These are phyloP conservation scores for Eucriotettix oculatus DNA, from an alignment of 2,888 invertebrate species.

Conservation along the genomic window DNA sequence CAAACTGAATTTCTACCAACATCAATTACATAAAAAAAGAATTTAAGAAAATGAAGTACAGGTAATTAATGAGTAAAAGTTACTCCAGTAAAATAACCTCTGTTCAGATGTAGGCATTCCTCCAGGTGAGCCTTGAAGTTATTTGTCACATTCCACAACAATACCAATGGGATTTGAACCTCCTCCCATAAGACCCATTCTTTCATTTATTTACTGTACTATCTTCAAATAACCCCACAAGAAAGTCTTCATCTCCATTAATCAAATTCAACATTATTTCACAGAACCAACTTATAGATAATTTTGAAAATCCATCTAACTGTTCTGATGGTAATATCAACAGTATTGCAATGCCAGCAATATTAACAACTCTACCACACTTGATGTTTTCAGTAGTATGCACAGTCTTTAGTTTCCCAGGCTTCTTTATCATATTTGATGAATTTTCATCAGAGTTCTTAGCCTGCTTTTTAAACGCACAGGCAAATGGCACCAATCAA, in stretches of 20 bases:
- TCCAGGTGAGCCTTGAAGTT: too few relatives aligned
- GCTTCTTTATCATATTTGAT: background rate
- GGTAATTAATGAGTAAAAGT: background rate
- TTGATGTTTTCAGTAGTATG: background rate
- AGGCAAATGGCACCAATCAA: background rate
- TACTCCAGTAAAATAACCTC: background rate
- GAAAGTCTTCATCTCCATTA: background rate
- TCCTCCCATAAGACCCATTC: background rate
- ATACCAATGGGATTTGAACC: background rate
- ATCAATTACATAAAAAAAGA: too few relatives aligned
- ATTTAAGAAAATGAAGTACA: background rate
- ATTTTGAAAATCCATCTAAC: background rate
- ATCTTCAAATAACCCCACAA: background rate
- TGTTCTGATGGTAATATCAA: background rate
- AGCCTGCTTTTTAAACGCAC: background rate
- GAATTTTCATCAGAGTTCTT: background rate
- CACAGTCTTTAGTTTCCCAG: background rate
- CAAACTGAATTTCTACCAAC: too few relatives aligned
- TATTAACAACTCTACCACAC: background rate
- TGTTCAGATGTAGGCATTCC: too few relatives aligned
- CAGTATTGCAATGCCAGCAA: background rate
- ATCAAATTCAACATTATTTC: background rate
- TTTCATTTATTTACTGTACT: background rate
- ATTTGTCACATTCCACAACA: background rate
- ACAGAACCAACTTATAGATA: background rate